phyloP scores from a whole-genome alignment of 1,140 invertebrate species.

The Aphis craccivora region DNA sequence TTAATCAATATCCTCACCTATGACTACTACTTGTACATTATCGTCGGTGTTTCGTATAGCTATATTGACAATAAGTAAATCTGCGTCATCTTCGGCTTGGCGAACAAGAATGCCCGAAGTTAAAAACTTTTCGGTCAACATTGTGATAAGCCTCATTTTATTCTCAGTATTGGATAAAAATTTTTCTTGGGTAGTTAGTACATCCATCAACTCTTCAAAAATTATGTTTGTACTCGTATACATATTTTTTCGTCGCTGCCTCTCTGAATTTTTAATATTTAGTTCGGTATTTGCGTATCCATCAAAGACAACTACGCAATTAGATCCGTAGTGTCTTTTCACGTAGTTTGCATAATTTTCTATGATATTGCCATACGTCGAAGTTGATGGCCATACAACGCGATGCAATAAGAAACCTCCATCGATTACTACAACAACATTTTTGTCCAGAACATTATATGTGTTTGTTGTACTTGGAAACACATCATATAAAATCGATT shows the following conservation, averaged over 20 bases:
- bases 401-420: too few relatives aligned
- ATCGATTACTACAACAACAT: too few relatives aligned
- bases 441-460: background rate
- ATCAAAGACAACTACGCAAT: background rate
- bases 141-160: background rate
- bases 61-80: constrained; percentile 3
- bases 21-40: background rate
- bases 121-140: background rate
- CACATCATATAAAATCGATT: constrained; percentile 63
- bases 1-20: background rate
- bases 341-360: background rate
- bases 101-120: background rate
- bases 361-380: too few relatives aligned
- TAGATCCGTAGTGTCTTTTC: constrained; percentile 11
- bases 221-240: background rate
- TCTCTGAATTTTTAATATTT: constrained; percentile 7
- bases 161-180: too few relatives aligned
- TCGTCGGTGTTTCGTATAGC: background rate
- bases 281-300: background rate
- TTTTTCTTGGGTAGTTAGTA: background rate
- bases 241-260: background rate
- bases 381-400: too few relatives aligned
- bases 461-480: constrained; percentile 51
- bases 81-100: background rate
- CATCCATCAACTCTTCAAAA: background rate